Conservation (phyloP, 2,797 vertebrate genomes). For the Lindbergichthys nudifrons region DNA sequence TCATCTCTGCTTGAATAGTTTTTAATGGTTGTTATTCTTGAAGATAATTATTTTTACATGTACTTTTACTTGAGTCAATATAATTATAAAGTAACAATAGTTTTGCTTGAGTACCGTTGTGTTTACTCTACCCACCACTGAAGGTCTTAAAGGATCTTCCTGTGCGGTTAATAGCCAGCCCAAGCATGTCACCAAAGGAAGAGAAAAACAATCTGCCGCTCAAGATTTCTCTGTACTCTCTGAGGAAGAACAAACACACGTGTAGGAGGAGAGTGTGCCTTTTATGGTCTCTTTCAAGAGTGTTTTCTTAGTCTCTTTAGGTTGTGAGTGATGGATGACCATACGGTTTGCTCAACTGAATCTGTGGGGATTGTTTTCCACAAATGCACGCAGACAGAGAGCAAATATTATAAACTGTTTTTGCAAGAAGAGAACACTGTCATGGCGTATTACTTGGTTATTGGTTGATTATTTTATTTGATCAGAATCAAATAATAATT, state of each 20-base stretch:
- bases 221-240: constrained; percentile 27
- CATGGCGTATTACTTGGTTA: neutral
- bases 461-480: no score
- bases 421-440: neutral
- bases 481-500: no score
- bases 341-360: constrained; percentile 55
- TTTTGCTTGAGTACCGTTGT: no score
- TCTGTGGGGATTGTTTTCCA: constrained; percentile 33
- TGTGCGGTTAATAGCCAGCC: constrained; percentile 47
- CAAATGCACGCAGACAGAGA: neutral
- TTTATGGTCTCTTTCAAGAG: constrained; percentile 43
- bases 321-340: constrained; percentile 51
- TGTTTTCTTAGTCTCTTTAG: constrained; percentile 52
- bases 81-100: no score
- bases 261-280: constrained; percentile 21
- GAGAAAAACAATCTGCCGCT: constrained; percentile 15
- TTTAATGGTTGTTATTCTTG: no score
- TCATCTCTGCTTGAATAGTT: no score
- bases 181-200: constrained; percentile 31
- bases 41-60: no score
- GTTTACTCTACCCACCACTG: no score
- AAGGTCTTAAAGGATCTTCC: constrained; percentile 10
- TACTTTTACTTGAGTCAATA: no score
- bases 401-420: constrained; percentile 9
- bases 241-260: constrained; percentile 29